Base-by-base conservation (phyloP, 2,888 invertebrate species). In the Drosophila paranaensis region DNA sequence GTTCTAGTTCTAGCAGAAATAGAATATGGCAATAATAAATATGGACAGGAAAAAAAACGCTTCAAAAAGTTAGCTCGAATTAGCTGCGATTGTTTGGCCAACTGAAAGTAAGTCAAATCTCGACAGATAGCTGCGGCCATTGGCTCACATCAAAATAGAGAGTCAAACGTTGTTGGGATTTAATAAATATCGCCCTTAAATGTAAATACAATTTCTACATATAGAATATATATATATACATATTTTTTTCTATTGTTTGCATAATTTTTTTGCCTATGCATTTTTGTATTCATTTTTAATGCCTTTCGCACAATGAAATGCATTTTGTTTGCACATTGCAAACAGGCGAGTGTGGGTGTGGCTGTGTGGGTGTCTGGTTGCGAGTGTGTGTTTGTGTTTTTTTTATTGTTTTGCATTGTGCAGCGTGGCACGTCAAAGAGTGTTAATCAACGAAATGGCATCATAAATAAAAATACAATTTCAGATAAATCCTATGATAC, bases 361-460 rank as follows among this genome's bases (percentile, higher is more conserved):
- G 25, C 16, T 16, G 35, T 39, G 25, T 30, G 51, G 14, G 53
- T 4, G 37, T 30, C 30, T 30, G 30, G 30, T 3, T 30, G 30
- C 6, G 40, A 0, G 20, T 39, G 60, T 10, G 39, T 37, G 50
- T 20, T 25, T 5, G 30, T 30, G 6, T n/a, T 10, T n/a, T n/a
- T 30, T 48, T 30, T 48, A 14, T 9, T 66, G n/a, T 60, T 55
- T 51, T 57, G 33, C 43, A 60, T 45, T 60, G 64, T 51, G 50
- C 51, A 65, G 48, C 42, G 48, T 46, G 20, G 20, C 55, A 73
- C 77, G 60, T 82, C 88, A 81, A 88, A 83, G 84, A 76, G 80
- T 90, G 87, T 88, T 90, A 88, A 88, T 88, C 87, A 88, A 86
- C 79, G 74, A 77, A 86, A 85, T 89, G 86, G 86, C 76, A 80